Percentiles rank a stretch among this genome's conserved stretches.
Evolutionary conservation across 1,140 invertebrate genomes (phyloP).

Genomic region (Dufourea novaeangliae): DNA sequence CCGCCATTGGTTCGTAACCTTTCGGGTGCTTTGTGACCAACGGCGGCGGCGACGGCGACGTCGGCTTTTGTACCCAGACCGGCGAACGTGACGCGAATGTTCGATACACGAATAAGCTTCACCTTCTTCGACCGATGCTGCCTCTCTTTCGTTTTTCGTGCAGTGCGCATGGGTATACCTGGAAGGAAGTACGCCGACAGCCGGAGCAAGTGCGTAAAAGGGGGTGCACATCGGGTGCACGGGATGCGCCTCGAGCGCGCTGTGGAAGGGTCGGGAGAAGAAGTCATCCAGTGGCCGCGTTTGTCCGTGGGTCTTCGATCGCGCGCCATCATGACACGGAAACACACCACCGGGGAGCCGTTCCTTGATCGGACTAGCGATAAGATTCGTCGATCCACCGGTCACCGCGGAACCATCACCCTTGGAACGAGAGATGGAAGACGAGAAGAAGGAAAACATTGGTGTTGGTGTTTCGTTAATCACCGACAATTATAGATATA

Average conservation of each 20-base stretch:
- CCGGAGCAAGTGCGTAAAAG: constrained; percentile 62
- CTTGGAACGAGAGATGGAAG: not conserved
- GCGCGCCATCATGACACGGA: not conserved
- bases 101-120: constrained; percentile 69
- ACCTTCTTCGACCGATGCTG: constrained; percentile 62
- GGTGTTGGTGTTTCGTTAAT: too few relatives aligned
- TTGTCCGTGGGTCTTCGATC: constrained; percentile 25
- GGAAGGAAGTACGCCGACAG: constrained; percentile 64
- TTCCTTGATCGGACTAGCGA: not conserved
- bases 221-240: constrained; percentile 62
- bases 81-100: constrained; percentile 64
- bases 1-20: constrained; percentile 68
- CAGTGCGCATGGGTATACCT: constrained; percentile 74
- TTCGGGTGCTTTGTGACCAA: constrained; percentile 52
- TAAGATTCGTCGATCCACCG: not conserved
- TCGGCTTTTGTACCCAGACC: constrained; percentile 16
- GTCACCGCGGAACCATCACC: not conserved
- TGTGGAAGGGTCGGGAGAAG: constrained; percentile 39
- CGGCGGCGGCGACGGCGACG: constrained; percentile 17
- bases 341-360: not conserved
- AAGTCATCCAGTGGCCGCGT: constrained; percentile 47
- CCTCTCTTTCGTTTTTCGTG: constrained; percentile 67
- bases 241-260: constrained; percentile 57
- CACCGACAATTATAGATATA: too few relatives aligned
- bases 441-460: not conserved